These are phyloP conservation scores for Caenorhabditis tropicalis DNA, from an alignment of 1,140 invertebrate genomes.

Conservation along the genomic window DNA sequence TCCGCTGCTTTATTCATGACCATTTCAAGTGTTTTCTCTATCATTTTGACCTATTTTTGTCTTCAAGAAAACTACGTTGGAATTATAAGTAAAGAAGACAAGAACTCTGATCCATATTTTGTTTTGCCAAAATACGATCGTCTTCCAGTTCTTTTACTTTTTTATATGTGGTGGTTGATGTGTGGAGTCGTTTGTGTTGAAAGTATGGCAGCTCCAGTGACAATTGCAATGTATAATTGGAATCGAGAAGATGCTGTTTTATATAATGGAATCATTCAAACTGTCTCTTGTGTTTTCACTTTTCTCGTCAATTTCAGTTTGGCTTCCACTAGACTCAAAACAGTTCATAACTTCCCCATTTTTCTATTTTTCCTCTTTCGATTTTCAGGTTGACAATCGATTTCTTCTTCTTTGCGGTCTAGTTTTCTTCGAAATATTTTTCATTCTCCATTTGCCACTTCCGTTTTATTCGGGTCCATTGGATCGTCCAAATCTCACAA, in stretches of 20 bases:
- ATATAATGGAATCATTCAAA: conserved; percentile 55
- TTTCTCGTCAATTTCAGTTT: conserved; percentile 45
- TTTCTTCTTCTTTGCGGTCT: not conserved
- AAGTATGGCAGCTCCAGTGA: conserved; percentile 52
- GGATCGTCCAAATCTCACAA: not conserved
- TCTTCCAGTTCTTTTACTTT: conserved; percentile 20
- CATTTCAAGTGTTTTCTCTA: not conserved
- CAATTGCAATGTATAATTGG: conserved; percentile 58
- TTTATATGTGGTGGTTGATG: conserved; percentile 40
- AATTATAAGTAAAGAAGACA: conserved; percentile 21
- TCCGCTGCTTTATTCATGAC: conserved; percentile 41
- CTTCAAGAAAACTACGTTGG: conserved; percentile 36
- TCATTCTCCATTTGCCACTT: conserved; percentile 32
- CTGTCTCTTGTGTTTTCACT: conserved; percentile 38
- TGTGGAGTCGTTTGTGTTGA: conserved; percentile 39
- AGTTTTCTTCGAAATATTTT: conserved; percentile 1
- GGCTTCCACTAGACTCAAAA: conserved; percentile 43
- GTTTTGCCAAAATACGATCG: conserved; percentile 31
- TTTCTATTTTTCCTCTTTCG: not conserved
- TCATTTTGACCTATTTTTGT: conserved; percentile 20
- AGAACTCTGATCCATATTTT: conserved; percentile 27
- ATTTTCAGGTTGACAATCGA: conserved; percentile 27
- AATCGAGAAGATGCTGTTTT: conserved; percentile 52
- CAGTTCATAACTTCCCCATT: not conserved
- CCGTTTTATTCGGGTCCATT: conserved; percentile 43